Conservation (phyloP, 1,140 invertebrate species). For the Ericerus pela region DNA sequence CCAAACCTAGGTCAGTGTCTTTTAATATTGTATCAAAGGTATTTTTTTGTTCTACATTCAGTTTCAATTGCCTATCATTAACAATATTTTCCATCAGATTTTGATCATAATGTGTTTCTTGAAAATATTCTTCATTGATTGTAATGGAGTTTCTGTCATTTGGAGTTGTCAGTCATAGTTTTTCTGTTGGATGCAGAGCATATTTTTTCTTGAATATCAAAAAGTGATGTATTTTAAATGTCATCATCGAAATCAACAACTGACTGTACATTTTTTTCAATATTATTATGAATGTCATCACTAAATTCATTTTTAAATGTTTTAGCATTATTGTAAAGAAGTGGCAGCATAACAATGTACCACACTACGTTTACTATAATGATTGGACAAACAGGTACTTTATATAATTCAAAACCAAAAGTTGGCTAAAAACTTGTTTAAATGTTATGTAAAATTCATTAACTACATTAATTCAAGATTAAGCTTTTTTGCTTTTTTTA, state of each 20-base stretch:
- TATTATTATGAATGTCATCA: conserved; percentile 15
- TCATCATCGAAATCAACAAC: too few species aligned
- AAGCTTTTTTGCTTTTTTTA: too few species aligned
- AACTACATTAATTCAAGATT: too few species aligned
- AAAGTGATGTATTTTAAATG: neutral
- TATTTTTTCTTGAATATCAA: conserved; percentile 13
- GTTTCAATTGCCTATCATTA: neutral
- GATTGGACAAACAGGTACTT: too few species aligned
- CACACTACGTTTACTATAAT: too few species aligned
- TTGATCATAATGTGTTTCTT: neutral
- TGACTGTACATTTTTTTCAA: neutral
- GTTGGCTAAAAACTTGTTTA: too few species aligned
- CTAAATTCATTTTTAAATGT: conserved; percentile 16
- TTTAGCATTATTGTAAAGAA: conserved; percentile 13
- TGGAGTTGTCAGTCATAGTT: neutral
- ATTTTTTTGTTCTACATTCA: conserved; percentile 5
- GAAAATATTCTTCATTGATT: neutral
- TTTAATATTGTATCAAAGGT: neutral
- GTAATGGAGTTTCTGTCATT: neutral
- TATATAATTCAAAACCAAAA: too few species aligned
- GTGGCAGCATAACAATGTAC: conserved; percentile 17
- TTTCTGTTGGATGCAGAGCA: conserved; percentile 5
- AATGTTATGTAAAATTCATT: too few species aligned
- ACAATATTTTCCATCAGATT: neutral
- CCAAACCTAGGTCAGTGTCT: conserved; percentile 5